These are phyloP conservation scores for Toxotes lorentzi DNA, from an alignment of 2,797 vertebrate genomes.

Conservation along the genomic window DNA sequence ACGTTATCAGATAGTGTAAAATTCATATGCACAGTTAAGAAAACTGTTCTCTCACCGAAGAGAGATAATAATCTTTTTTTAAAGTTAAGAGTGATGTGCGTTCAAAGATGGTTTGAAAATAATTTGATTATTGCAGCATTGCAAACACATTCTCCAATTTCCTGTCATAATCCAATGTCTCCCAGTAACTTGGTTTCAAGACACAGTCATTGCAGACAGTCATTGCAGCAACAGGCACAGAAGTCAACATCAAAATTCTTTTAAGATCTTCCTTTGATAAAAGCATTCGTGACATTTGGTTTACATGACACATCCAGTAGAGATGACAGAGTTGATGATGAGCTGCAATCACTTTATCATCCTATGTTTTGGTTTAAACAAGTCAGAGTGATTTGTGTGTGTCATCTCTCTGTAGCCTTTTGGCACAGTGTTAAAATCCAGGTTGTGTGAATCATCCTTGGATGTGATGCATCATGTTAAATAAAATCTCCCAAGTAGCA, in stretches of 20 bases:
- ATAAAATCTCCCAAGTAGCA: background rate
- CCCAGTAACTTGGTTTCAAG: background rate
- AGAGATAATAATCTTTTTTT: background rate
- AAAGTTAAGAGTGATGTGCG: background rate
- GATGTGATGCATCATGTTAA: background rate
- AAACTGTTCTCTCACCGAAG: background rate
- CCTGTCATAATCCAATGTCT: background rate
- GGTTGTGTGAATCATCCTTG: conserved; percentile 1
- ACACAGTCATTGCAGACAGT: background rate
- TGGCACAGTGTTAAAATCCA: background rate
- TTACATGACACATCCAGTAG: background rate
- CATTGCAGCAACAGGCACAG: background rate
- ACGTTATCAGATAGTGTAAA: background rate
- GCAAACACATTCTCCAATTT: background rate
- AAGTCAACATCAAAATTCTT: background rate
- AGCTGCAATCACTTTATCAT: background rate
- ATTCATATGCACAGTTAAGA: background rate
- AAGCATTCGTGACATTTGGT: conserved; percentile 5
- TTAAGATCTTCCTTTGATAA: background rate
- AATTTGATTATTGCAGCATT: background rate
- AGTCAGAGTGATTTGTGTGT: background rate
- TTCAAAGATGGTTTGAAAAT: background rate
- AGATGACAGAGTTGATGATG: background rate
- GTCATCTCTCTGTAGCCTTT: background rate
- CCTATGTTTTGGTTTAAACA: background rate